Evolutionary conservation across 2,888 invertebrate genomes (phyloP).

Genomic region (Enoplolaimus lenunculus): DNA sequence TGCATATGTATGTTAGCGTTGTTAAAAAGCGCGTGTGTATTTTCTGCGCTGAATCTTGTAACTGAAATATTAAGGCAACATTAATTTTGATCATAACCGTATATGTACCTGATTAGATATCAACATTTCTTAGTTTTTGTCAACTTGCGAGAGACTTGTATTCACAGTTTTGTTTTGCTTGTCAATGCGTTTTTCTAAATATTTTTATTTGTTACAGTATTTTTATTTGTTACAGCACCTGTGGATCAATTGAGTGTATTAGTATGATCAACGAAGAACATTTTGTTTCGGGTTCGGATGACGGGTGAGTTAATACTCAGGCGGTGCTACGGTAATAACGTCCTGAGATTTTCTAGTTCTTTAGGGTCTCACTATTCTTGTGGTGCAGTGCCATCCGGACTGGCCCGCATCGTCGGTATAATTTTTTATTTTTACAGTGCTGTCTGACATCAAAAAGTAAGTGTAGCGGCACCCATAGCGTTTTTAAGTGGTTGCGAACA

Average conservation of each 20-base stretch:
- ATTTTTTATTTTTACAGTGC: background rate
- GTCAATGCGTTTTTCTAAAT: too few relatives aligned
- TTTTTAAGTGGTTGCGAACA: too few relatives aligned
- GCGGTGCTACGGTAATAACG: conserved; percentile 8
- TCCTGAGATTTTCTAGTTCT: conserved; percentile 19
- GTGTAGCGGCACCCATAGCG: too few relatives aligned
- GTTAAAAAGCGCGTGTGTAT: too few relatives aligned
- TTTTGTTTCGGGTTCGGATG: conserved; percentile 78
- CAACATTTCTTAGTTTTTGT: background rate
- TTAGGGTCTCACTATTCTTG: conserved; percentile 1
- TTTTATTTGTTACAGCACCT: conserved; percentile 28
- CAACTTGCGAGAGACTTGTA: background rate
- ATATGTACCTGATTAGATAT: too few relatives aligned
- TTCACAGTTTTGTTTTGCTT: conserved; percentile 8
- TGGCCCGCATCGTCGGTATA: background rate
- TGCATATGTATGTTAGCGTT: too few relatives aligned
- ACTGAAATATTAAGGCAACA: too few relatives aligned
- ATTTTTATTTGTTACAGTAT: background rate
- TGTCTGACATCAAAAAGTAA: too few relatives aligned
- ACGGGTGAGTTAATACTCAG: conserved; percentile 53
- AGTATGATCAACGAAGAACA: conserved; percentile 79
- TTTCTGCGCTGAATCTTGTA: too few relatives aligned
- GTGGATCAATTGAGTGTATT: conserved; percentile 69
- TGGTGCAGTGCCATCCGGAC: background rate
- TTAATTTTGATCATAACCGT: too few relatives aligned